Evolutionary conservation across 2,113 vertebrate genomes (phyloP), one percentile per base, ranked within the genome.

Genomic region (Bujurquina vittata): DNA sequence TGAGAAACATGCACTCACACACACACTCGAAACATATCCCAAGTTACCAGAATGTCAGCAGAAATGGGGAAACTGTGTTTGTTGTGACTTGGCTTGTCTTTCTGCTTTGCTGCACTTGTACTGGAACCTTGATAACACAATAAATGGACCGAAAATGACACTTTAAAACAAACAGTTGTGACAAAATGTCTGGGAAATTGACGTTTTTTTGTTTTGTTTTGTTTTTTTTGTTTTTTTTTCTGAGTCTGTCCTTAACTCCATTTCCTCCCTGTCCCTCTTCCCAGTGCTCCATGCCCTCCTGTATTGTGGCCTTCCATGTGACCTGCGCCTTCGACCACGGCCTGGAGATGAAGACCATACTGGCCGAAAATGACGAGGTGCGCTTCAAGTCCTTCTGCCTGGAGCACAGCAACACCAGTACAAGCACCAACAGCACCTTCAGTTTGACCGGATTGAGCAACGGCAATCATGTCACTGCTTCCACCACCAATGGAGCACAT

Each of bases 371-470:
- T 0, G 98, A 99, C 1, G 98, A 99, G 63, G 98, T 99, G 67
- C 98, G 98, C 89, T 99, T 99, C 95, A 99, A 99, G 91, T 99
- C 98, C 7, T 99, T 97, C 95, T 99, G 98, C 92, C 96, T 98
- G 58, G 98, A 99, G 92, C 98, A 99, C 95, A 99, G 92, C 0
- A 83, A 46, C 81, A 57, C 73, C 14, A 49, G 49, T 12, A 11
- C 75, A n/a, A 14, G 55, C n/a, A 43, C 74, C 76, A 84, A 40
- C 83, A 75, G 4, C 77, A 8, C 61, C 78, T 54, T 87, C 79
- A 57, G 35, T 40, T 59, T 74, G 4, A 57, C 85, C 43, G 20
- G 40, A 4, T 35, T 81, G 52, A 92, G 46, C 84, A 88, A 85
- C 10, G 63, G 85, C 75, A 87, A 63, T 84, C 86, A 87, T 62